A percentile compares a stretch with the other conserved stretches of the same genome.
Evolutionary conservation across 2,113 vertebrate species (phyloP).

Genomic region (Clarias gariepinus): DNA sequence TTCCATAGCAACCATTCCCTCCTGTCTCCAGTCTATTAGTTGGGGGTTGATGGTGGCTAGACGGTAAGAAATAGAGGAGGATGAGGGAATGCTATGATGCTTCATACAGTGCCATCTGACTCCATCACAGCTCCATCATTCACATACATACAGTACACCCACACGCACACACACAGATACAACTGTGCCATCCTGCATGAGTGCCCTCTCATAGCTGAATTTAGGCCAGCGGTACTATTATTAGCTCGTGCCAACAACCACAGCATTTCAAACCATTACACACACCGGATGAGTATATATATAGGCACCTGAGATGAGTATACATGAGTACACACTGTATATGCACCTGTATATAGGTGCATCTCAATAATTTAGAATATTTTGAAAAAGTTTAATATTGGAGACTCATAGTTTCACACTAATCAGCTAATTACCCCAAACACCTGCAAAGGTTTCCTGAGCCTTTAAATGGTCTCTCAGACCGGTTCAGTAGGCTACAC

Average conservation of each 20-base stretch:
- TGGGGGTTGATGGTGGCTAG: not conserved
- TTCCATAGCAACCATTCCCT: conserved; percentile 29
- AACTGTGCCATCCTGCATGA: not conserved
- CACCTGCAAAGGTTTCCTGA: no score
- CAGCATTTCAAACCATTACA: not conserved
- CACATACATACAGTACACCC: conserved; percentile 8
- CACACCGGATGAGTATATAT: not conserved
- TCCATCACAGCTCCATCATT: not conserved
- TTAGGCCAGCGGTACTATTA: conserved; percentile 45
- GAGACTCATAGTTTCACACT: no score
- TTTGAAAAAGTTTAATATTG: no score
- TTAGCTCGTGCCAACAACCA: conserved; percentile 37
- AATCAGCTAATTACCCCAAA: no score
- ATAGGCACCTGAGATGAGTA: no score
- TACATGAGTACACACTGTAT: no score
- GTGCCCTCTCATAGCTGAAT: conserved; percentile 1
- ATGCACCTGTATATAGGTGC: no score
- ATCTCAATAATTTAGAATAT: no score
- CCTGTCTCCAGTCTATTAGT: conserved; percentile 11
- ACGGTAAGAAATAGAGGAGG: not conserved
- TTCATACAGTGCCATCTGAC: not conserved
- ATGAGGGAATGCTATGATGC: not conserved
- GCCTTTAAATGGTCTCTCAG: no score
- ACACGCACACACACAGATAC: not conserved
- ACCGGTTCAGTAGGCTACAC: no score